Evolutionary conservation across 2,113 vertebrate species (phyloP).

Genomic region (Malurus cyaneus): DNA sequence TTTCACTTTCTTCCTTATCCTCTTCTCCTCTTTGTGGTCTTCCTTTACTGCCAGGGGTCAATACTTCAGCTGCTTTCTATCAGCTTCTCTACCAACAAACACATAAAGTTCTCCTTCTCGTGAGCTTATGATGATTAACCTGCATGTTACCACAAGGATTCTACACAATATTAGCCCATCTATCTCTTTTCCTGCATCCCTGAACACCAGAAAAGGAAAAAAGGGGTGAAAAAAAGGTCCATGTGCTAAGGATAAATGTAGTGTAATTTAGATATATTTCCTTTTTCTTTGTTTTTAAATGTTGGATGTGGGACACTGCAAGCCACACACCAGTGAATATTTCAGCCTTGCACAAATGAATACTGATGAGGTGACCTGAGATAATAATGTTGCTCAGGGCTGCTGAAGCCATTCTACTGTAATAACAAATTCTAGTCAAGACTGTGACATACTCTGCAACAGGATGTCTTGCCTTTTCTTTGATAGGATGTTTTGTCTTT

Average conservation of each 20-base stretch:
- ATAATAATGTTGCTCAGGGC: accelerated
- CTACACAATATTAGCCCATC: not conserved
- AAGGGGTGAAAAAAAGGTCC: accelerated
- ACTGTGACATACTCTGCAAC: not conserved
- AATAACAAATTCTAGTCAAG: not conserved
- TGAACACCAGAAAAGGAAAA: not conserved
- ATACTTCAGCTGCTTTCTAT: not conserved
- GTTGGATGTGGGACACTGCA: not conserved
- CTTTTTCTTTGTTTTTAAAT: not conserved
- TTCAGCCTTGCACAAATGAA: not conserved
- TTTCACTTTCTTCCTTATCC: not conserved
- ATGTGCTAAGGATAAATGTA: not conserved
- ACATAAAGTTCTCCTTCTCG: not conserved
- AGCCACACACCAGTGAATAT: not conserved
- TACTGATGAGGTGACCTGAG: not conserved
- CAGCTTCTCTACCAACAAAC: not conserved
- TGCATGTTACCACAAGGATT: not conserved
- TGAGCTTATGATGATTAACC: not conserved
- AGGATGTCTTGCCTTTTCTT: not conserved
- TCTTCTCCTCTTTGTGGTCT: not conserved
- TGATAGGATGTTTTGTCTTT: not conserved
- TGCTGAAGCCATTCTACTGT: not conserved
- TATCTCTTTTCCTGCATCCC: not conserved
- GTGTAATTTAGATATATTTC: not conserved
- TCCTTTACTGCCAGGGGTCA: not conserved